Conservation (phyloP, 2,797 vertebrate genomes). For the Clamator glandarius region DNA sequence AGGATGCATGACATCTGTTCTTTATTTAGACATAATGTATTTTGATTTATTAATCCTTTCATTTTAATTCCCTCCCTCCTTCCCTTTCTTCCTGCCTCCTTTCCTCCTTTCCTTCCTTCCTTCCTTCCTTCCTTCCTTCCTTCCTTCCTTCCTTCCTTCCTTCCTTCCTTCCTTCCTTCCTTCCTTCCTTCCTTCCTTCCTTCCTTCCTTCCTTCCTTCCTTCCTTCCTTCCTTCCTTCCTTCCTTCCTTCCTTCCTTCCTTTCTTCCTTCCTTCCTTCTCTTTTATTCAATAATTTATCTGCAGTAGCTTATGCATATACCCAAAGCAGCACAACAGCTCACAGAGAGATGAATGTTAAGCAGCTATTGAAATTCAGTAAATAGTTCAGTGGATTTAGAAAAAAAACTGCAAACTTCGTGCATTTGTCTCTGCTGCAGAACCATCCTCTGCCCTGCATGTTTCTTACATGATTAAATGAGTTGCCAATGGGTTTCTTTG, state of each 20-base stretch:
- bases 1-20: not conserved
- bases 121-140: rapidly evolving
- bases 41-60: not conserved
- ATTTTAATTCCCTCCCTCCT: not conserved
- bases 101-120: not conserved
- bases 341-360: not conserved
- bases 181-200: not conserved
- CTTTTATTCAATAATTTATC: not conserved
- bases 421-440: not conserved
- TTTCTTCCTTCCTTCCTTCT: too few species aligned
- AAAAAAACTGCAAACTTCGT: not conserved
- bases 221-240: too few species aligned
- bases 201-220: not conserved
- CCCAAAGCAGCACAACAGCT: not conserved
- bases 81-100: not conserved
- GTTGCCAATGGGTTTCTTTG: not conserved
- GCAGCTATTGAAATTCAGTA: not conserved
- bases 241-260: too few species aligned
- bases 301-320: not conserved
- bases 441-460: not conserved
- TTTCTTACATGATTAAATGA: not conserved
- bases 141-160: rapidly evolving
- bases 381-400: not conserved
- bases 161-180: not conserved
- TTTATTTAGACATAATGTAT: not conserved